A percentile compares a stretch with the other conserved stretches of the same genome.
These are phyloP conservation scores for Panagrolaimus sp. DNA, from an alignment of 1,140 invertebrate species.

Conservation along the genomic window DNA sequence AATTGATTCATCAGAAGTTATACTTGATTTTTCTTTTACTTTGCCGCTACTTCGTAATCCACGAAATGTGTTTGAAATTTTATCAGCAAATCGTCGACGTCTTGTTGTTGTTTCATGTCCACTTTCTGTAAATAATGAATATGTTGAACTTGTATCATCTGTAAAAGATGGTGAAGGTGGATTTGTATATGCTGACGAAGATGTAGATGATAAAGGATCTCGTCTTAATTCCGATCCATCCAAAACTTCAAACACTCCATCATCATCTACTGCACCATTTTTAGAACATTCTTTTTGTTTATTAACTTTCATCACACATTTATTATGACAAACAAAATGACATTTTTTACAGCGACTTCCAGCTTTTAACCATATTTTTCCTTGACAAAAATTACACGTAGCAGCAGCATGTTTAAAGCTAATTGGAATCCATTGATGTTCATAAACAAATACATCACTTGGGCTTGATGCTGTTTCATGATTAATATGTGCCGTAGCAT, in stretches of 20 bases:
- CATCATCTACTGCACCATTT: slow-evolving; percentile 19
- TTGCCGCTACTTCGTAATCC: background rate
- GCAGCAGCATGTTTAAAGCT: slow-evolving; percentile 84
- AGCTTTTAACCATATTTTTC: slow-evolving; percentile 86
- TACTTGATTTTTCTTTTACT: background rate
- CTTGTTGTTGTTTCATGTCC: background rate
- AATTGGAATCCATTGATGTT: slow-evolving; percentile 77
- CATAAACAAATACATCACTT: slow-evolving; percentile 53
- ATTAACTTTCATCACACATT: slow-evolving; percentile 81
- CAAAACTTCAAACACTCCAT: slow-evolving; percentile 29
- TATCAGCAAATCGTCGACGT: background rate
- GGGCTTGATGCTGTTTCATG: slow-evolving; percentile 16
- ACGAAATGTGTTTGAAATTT: background rate
- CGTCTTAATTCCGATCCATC: slow-evolving; percentile 20
- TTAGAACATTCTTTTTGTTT: slow-evolving; percentile 67
- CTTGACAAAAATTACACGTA: slow-evolving; percentile 49
- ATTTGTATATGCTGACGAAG: slow-evolving; percentile 9
- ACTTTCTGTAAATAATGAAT: background rate
- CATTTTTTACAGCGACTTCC: slow-evolving; percentile 81
- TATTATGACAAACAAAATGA: slow-evolving; percentile 84
- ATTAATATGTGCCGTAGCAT: slow-evolving; percentile 20
- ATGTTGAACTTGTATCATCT: slow-evolving; percentile 1
- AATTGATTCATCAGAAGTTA: background rate
- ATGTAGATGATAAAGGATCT: background rate
- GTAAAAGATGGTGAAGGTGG: slow-evolving; percentile 7